Evolutionary conservation across 2,113 vertebrate genomes (phyloP), one percentile per base, ranked within the genome.

Genomic region (Empidonax alnorum): DNA sequence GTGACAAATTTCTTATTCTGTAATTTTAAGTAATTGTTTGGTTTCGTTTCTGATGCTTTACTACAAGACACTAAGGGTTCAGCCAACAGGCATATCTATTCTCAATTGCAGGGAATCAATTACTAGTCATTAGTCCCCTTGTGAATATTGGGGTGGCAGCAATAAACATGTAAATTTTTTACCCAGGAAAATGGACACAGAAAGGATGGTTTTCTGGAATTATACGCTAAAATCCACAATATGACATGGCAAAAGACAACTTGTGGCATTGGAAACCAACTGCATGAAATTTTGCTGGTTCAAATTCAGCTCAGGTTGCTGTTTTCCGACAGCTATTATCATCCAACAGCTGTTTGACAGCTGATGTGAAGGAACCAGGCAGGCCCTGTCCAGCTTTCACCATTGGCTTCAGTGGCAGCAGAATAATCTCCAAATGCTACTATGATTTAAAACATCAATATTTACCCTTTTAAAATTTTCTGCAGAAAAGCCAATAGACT

Each of bases 221-320:
- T 63, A 24, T 35, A 46, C 35, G 67, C 37, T 73, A 71, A 84
- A 91, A 58, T 33, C 12, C 35, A 59, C 55, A 59, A 49, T n/a
- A 25, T 42, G 22, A 66, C 30, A 52, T 19, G 30, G 30, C 18
- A 74, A 69, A 93, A 85, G 61, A 16, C 28, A 73, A 47, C 50
- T 58, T 58, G 55, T 58, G 42, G 33, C 50, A 69, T 50, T 83
- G 80, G 63, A 94, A 97, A 90, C 17, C 10, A 56, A 53, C 15
- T 50, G 50, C 3, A 1, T 17, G 73, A 85, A 73, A 83, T 88
- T 53, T 85, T 75, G 5, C 61, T 75, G 10, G 42, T 94, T 94
- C 88, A 62, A 72, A 93, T 94, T 88, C 72, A 88, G 41, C 46
- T 80, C 85, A 94, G 79, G 67, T 95, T 90, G 31, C 33, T 87